phyloP scores from a whole-genome alignment of 2,797 vertebrate species.

The Leptoclinus maculatus region DNA sequence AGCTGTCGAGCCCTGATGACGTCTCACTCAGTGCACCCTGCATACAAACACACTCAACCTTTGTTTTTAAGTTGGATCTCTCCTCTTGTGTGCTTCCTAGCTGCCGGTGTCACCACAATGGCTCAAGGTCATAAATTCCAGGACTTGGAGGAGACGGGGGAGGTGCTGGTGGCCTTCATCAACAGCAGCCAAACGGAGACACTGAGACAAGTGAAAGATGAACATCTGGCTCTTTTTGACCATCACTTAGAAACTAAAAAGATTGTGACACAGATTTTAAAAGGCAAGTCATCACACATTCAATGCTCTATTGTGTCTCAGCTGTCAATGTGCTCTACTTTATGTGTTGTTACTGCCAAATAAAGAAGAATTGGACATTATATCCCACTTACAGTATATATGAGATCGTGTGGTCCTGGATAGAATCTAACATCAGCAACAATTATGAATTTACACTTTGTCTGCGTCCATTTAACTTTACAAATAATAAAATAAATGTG shows the following conservation, averaged over 20 bases:
- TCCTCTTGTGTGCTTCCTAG: not conserved
- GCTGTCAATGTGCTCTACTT: not conserved
- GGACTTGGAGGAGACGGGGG: slow-evolving; percentile 74
- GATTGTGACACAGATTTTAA: slow-evolving; percentile 74
- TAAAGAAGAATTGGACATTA: not conserved
- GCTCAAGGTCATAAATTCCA: slow-evolving; percentile 68
- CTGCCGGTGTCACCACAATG: slow-evolving; percentile 54
- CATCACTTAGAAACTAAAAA: slow-evolving; percentile 67
- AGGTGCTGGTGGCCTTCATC: slow-evolving; percentile 69
- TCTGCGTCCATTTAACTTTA: not conserved
- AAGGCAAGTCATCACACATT: slow-evolving; percentile 53
- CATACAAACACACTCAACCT: no score
- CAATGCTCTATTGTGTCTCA: not conserved
- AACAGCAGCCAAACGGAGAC: slow-evolving; percentile 74
- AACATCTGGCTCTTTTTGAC: slow-evolving; percentile 68
- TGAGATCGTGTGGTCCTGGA: not conserved
- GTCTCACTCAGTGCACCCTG: not conserved
- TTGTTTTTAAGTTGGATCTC: not conserved
- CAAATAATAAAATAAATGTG: not conserved
- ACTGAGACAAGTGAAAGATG: slow-evolving; percentile 57
- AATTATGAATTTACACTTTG: not conserved
- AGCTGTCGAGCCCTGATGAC: no score
- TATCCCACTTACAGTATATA: not conserved
- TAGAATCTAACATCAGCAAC: not conserved
- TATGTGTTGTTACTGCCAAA: not conserved